Base-by-base conservation (phyloP, 2,888 invertebrate genomes). In the Hesperia comma region DNA sequence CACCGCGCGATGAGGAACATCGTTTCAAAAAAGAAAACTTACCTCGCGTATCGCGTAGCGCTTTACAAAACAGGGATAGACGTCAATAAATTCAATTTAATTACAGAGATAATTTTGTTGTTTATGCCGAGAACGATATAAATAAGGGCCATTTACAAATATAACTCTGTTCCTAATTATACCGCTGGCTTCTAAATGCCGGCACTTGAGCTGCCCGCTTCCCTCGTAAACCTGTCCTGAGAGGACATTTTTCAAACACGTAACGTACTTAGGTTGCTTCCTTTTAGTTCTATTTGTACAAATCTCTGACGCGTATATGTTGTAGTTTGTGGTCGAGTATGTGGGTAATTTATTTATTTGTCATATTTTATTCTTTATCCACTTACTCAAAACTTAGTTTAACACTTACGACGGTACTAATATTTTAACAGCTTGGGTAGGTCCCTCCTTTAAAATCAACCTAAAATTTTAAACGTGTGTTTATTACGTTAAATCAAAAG, bases 231-330 rank as follows among this genome's bases (percentile, higher is more conserved):
- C 40, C 49, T 63, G 63, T 57, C 63, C 63, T 15, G 54, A 46
- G 56, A 63, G 57, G 63, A 57, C 56, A 57, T 57, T 63, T 63
- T 57, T 63, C 57, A 51, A 63, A 53, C 53, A 15, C 49, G 46
- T 33, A 43, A 61, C 53, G 40, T 17, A 19, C 41, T 41, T 8
- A 12, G 32, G 53, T 12, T 17, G 19, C 41, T 57, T 57, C 19
- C 37, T 74, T 49, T 49, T 49, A 49, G 49, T 49, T 19, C 12
- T 12, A 49, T 49, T 49, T 21, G 10, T 49, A 17, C 26, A 26
- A 26, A 26, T 26, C 26, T 26, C 26, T 26, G 5, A 26, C 26
- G 12, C 12, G 37, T 37, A 37, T 8, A 10, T 37, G 5, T 12
- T 12, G 8, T 37, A 37, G 2, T 37, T 2, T 37, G 37, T 37